A percentile compares a stretch with the other conserved stretches of the same genome.
These are phyloP conservation scores for Neodiprion pinetum DNA, from an alignment of 1,140 invertebrate species.

Conservation along the genomic window DNA sequence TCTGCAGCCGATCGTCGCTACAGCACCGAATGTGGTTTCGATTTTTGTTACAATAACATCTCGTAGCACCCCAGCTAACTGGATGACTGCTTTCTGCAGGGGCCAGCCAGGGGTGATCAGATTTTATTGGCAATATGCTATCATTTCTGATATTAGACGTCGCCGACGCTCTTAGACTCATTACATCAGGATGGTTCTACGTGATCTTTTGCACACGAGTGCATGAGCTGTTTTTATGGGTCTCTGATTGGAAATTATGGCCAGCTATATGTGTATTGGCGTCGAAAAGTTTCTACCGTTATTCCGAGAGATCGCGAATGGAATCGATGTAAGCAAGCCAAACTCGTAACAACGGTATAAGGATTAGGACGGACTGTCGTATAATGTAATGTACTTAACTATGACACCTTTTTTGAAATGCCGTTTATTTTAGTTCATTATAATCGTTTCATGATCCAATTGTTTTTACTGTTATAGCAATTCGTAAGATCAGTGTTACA, in stretches of 20 bases:
- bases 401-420: no score
- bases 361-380: no score
- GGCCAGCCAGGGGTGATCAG: constrained; percentile 43
- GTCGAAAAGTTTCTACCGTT: not conserved
- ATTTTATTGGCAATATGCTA: constrained; percentile 66
- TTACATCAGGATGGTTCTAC: constrained; percentile 51
- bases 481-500: no score
- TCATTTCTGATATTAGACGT: constrained; percentile 63
- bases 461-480: no score
- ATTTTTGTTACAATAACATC: constrained; percentile 59
- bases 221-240: not conserved
- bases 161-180: constrained; percentile 61
- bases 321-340: no score
- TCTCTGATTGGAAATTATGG: constrained; percentile 1
- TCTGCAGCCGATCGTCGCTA: constrained; percentile 45
- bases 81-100: constrained; percentile 31
- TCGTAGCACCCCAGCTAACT: constrained; percentile 37
- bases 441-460: no score
- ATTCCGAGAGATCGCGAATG: no score
- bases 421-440: no score
- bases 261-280: not conserved
- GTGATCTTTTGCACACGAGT: constrained; percentile 43
- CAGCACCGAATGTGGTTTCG: constrained; percentile 42
- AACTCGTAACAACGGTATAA: no score
- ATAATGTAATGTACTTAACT: no score